These are phyloP conservation scores for Macquaria australasica DNA, from an alignment of 2,113 vertebrate genomes.

Conservation along the genomic window DNA sequence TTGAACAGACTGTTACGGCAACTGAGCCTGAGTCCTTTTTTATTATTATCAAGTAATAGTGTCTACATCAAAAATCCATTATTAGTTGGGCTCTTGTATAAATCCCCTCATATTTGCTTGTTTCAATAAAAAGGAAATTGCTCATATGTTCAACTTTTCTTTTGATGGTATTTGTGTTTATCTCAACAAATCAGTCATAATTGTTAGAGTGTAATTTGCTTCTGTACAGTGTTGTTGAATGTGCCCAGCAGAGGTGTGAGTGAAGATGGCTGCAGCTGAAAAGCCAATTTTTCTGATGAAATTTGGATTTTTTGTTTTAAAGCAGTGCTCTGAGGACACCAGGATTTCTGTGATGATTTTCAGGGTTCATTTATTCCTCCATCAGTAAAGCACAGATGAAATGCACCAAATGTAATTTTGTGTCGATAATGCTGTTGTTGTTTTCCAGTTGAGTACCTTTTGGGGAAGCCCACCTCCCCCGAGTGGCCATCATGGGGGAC, in stretches of 20 bases:
- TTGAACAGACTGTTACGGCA: neutral
- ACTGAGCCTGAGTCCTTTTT: neutral
- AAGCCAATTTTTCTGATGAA: neutral
- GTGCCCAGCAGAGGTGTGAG: neutral
- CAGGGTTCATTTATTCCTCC: neutral
- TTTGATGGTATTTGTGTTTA: neutral
- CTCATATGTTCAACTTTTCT: neutral
- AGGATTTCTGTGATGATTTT: neutral
- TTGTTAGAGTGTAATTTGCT: neutral
- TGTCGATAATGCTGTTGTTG: neutral
- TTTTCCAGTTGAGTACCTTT: constrained; percentile 69
- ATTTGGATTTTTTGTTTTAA: neutral
- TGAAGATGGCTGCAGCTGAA: neutral
- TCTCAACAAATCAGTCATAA: neutral
- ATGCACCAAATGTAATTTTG: neutral
- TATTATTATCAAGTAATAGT: neutral
- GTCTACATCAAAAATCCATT: neutral
- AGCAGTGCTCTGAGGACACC: neutral
- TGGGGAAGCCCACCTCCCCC: constrained; percentile 75
- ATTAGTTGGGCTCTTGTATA: neutral
- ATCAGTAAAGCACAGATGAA: neutral
- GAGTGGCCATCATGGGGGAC: constrained; percentile 91
- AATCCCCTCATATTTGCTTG: neutral
- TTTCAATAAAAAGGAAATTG: neutral
- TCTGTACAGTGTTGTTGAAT: neutral